Conservation (phyloP, 2,888 invertebrate species). For the Harpalus rubripes region DNA sequence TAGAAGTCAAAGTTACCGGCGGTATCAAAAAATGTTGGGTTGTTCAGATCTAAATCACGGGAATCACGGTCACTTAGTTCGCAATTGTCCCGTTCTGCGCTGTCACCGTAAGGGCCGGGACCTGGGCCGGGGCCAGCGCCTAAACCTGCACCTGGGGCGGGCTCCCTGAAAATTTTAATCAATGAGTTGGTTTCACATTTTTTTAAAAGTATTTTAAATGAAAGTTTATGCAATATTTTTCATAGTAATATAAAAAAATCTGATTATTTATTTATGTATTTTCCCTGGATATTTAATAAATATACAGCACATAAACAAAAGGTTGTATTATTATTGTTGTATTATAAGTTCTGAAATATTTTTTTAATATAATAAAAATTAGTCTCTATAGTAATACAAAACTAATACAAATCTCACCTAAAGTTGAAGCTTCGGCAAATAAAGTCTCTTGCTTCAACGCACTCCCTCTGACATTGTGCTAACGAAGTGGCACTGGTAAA, state of each 20-base stretch:
- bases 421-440: slow-evolving; percentile 93
- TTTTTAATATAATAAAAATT: no score
- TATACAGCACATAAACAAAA: no score
- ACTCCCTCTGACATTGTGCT: slow-evolving; percentile 91
- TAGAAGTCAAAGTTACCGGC: slow-evolving; percentile 92
- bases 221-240: no score
- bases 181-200: no score
- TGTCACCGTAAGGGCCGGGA: slow-evolving; percentile 79
- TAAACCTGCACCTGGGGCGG: slow-evolving; percentile 59
- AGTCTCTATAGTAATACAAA: no score
- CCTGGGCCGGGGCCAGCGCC: neutral
- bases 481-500: slow-evolving; percentile 87
- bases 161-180: slow-evolving; percentile 66
- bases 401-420: no score
- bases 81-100: slow-evolving; percentile 88
- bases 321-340: no score
- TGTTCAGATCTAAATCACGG: slow-evolving; percentile 89
- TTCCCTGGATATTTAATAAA: no score
- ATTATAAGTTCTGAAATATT: no score
- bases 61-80: slow-evolving; percentile 93
- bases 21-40: slow-evolving; percentile 91
- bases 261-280: no score
- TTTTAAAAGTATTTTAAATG: no score
- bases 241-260: no score
- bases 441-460: slow-evolving; percentile 90